These are phyloP conservation scores for Myiopsitta monachus DNA, from an alignment of 2,113 vertebrate species.

Conservation along the genomic window DNA sequence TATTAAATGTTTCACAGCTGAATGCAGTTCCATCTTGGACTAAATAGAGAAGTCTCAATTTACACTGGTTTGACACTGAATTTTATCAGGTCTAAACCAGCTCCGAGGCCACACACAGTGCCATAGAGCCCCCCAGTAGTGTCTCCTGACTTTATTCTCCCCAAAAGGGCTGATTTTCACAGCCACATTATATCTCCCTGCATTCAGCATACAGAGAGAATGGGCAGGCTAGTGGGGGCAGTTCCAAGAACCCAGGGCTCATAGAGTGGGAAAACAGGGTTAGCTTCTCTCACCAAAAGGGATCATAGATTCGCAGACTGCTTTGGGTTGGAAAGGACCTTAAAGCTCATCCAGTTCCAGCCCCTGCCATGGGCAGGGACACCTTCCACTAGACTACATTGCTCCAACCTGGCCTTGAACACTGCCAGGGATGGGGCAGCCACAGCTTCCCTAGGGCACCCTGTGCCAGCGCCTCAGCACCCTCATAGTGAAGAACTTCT, in stretches of 20 bases:
- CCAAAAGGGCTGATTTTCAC: neutral
- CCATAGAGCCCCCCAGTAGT: neutral
- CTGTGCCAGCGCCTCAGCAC: neutral
- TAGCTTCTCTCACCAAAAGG: neutral
- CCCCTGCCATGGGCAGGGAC: neutral
- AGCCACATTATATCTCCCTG: neutral
- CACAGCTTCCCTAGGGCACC: neutral
- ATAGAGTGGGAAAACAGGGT: neutral
- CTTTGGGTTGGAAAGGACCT: neutral
- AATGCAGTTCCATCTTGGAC: neutral
- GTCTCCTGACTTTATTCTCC: neutral
- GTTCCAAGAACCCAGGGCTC: neutral
- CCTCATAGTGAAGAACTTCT: neutral
- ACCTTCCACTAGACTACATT: neutral
- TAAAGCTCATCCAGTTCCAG: neutral
- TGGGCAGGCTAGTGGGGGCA: fast-evolving
- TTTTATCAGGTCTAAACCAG: slow-evolving; percentile 1
- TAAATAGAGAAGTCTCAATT: neutral
- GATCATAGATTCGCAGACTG: neutral
- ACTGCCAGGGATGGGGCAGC: neutral
- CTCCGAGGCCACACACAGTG: neutral
- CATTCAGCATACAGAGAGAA: neutral
- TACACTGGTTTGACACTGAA: slow-evolving; percentile 17
- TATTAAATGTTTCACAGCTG: neutral
- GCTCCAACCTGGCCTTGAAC: neutral